phyloP scores from a whole-genome alignment of 2,888 invertebrate species.

The Caenorhabditis sp. region DNA sequence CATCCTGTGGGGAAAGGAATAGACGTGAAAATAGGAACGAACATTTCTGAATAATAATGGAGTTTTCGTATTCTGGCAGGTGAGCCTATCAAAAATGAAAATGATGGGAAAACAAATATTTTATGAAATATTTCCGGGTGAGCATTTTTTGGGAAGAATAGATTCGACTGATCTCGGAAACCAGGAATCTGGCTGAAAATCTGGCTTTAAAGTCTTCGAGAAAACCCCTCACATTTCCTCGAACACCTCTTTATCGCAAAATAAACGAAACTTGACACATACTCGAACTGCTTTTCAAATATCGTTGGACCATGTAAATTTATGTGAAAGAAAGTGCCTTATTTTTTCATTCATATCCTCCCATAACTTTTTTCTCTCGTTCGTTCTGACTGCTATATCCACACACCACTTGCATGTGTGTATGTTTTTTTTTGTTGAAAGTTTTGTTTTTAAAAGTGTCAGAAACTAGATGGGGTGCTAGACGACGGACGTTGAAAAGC shows the following conservation, averaged over 20 bases:
- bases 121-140: conserved; percentile 39
- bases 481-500: conserved; percentile 9
- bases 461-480: conserved; percentile 33
- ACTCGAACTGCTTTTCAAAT: background rate
- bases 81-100: background rate
- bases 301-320: conserved; percentile 50
- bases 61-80: conserved; percentile 1
- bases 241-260: no score
- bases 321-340: conserved; percentile 20
- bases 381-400: conserved; percentile 32
- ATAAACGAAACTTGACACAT: background rate
- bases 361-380: conserved; percentile 49
- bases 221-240: no score
- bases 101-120: background rate
- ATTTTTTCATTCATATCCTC: conserved; percentile 50
- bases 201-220: no score
- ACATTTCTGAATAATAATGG: conserved; percentile 45
- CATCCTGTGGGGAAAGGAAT: conserved; percentile 6
- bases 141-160: background rate
- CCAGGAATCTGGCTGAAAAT: no score
- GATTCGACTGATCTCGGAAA: no score
- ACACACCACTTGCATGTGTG: conserved; percentile 38
- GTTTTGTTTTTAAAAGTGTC: conserved; percentile 51
- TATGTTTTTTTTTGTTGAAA: conserved; percentile 26
- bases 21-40: background rate